Conservation (phyloP, 2,888 invertebrate genomes). For the Parelbella ahira region DNA sequence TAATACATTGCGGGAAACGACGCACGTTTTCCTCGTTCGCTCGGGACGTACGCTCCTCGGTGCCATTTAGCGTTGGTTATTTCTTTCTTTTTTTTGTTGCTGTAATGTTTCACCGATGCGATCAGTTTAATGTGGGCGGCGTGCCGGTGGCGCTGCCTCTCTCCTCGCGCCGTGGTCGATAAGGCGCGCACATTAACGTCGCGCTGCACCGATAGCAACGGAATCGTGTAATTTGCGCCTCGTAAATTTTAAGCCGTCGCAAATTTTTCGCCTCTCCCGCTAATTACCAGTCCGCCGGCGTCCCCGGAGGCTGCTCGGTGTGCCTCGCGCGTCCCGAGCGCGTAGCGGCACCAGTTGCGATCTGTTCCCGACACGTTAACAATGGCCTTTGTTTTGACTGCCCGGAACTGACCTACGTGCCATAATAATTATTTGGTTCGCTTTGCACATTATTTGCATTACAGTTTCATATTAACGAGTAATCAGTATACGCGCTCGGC, state of each 20-base stretch:
- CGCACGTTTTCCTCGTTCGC: conserved; percentile 20
- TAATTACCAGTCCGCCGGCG: conserved; percentile 76
- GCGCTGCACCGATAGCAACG: conserved; percentile 71
- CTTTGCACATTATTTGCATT: conserved; percentile 38
- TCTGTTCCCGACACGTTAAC: conserved; percentile 61
- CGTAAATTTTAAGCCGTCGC: conserved; percentile 79
- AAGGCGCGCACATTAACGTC: conserved; percentile 76
- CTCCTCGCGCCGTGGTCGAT: conserved; percentile 57
- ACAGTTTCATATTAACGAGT: conserved; percentile 25
- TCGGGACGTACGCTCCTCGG: conserved; percentile 12
- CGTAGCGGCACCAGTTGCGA: conserved; percentile 63
- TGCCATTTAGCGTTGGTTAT: conserved; percentile 18
- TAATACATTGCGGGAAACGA: conserved; percentile 7
- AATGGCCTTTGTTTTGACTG: conserved; percentile 73
- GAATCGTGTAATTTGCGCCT: conserved; percentile 79
- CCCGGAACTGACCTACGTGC: conserved; percentile 58
- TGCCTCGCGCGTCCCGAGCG: conserved; percentile 72
- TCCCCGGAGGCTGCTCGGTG: conserved; percentile 75
- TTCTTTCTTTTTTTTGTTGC: conserved; percentile 42
- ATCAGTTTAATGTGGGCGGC: conserved; percentile 54
- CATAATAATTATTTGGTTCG: conserved; percentile 49
- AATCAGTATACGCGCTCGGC: conserved; percentile 15
- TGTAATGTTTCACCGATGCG: conserved; percentile 52
- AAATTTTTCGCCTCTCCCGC: conserved; percentile 78
- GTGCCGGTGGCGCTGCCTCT: conserved; percentile 36